These are phyloP conservation scores for Zaprionus camerounensis DNA, from an alignment of 1,140 invertebrate genomes.

Conservation along the genomic window DNA sequence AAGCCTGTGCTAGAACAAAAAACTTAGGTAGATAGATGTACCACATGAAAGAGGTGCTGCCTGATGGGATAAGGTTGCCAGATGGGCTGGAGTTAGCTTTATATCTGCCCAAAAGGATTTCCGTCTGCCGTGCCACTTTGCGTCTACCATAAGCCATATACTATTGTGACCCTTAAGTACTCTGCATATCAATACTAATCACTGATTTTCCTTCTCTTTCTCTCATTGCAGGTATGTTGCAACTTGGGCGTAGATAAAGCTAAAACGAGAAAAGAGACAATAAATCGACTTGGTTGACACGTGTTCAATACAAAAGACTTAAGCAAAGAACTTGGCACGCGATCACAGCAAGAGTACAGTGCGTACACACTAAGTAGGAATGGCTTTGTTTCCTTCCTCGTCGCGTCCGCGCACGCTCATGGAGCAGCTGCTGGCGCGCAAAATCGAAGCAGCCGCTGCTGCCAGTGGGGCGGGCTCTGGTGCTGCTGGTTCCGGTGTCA, in stretches of 20 bases:
- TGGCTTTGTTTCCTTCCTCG: conserved; percentile 84
- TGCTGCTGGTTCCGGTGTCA: conserved; percentile 48
- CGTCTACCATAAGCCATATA: neutral
- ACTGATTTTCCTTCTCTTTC: conserved; percentile 13
- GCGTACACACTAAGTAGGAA: conserved; percentile 16
- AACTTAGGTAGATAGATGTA: no score
- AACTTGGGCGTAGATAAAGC: conserved; percentile 36
- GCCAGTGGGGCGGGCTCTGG: conserved; percentile 40
- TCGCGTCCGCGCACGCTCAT: conserved; percentile 88
- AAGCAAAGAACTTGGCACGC: conserved; percentile 68
- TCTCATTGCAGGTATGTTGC: conserved; percentile 70
- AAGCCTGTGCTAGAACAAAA: no score
- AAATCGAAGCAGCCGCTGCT: conserved; percentile 87
- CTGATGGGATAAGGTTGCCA: no score
- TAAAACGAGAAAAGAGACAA: conserved; percentile 11
- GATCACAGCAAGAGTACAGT: neutral
- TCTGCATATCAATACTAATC: neutral
- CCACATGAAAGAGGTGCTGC: no score
- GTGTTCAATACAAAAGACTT: conserved; percentile 73
- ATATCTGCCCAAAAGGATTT: no score
- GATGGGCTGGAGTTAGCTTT: no score
- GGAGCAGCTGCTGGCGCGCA: conserved; percentile 90
- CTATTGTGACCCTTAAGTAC: neutral
- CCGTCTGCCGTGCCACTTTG: no score
- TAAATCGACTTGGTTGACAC: neutral